phyloP scores from a whole-genome alignment of 2,113 vertebrate species.

The Jaculus jaculus region DNA sequence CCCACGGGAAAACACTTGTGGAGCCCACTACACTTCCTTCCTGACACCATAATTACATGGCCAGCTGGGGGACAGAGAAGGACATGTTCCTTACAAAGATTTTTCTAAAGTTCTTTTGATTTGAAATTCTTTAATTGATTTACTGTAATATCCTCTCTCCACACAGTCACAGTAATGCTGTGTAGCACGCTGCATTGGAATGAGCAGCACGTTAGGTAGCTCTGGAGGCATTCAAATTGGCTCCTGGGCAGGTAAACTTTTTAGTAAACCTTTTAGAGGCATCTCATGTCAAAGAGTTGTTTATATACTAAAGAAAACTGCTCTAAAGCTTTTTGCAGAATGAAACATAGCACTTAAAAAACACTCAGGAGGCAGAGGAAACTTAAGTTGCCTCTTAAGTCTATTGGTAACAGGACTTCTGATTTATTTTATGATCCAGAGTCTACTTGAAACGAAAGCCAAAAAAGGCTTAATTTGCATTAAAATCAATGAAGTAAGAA shows the following conservation, averaged over 20 bases:
- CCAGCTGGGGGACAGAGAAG: background rate
- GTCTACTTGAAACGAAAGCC: background rate
- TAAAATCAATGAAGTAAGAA: background rate
- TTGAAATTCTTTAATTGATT: background rate
- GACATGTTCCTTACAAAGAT: background rate
- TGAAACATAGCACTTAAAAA: background rate
- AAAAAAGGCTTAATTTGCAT: background rate
- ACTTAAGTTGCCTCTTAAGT: background rate
- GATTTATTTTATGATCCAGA: background rate
- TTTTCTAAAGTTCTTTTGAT: background rate
- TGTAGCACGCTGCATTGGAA: background rate
- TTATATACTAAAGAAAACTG: background rate
- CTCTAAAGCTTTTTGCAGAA: slow-evolving; percentile 4
- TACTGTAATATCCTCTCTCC: background rate
- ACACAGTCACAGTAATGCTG: background rate
- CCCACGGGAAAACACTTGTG: background rate
- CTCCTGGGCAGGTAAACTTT: background rate
- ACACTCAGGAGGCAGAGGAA: background rate
- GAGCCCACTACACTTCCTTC: background rate
- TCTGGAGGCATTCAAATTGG: background rate
- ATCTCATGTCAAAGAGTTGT: background rate
- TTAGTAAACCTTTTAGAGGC: background rate
- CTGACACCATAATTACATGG: background rate
- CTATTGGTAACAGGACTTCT: background rate
- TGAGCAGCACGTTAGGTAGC: background rate